Evolutionary conservation across 92 coral and sea anemone species (phyloP), one percentile per base, ranked within the genome.

Genomic region (Porites rus): DNA sequence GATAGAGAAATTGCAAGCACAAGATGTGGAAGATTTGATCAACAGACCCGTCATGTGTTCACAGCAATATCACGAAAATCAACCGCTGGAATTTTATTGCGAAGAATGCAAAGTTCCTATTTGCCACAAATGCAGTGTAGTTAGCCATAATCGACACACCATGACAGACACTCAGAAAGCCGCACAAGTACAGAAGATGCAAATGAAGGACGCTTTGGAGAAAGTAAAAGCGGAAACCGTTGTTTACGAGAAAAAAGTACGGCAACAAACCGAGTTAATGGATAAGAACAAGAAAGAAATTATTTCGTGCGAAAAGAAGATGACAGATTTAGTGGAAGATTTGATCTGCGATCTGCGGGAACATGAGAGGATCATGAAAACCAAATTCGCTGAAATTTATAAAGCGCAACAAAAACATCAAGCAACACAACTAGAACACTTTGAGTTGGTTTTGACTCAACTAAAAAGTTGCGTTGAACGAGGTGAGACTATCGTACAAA

Each of bases 341-440:
- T 51, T 76, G 14, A 76, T 76, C 38, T 46, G 67, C 7, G 20
- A 76, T 54, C 56, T 76, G 80, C 65, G 22, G 51, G 68, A 76
- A 76, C 80, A 76, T 16, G 80, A 76, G 68, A 25, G 18, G 51
- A 7, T 0, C 20, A 76, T 56, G 65, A 76, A 56, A 43, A 51
- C 31, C 65, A 61, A 76, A 19, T 25, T 76, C 24, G 63, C 50
- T 38, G 66, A 76, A 61, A 61, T 76, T 61, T 25, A 76, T 61
- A 51, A 76, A 61, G 68, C 80, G 20, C 80, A 76, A 61, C 67
- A 54, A 56, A 56, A 76, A 76, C 65, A 56, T 54, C 68, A 54
- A 12, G 65, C 20, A 13, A 31, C 65, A 16, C 18, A 22, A 76
- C 80, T 76, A 13, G 66, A 76, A 7, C 56, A 53, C 66, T 54